These are phyloP conservation scores for Apocrypta bakeri DNA, from an alignment of 1,140 invertebrate species.

Conservation along the genomic window DNA sequence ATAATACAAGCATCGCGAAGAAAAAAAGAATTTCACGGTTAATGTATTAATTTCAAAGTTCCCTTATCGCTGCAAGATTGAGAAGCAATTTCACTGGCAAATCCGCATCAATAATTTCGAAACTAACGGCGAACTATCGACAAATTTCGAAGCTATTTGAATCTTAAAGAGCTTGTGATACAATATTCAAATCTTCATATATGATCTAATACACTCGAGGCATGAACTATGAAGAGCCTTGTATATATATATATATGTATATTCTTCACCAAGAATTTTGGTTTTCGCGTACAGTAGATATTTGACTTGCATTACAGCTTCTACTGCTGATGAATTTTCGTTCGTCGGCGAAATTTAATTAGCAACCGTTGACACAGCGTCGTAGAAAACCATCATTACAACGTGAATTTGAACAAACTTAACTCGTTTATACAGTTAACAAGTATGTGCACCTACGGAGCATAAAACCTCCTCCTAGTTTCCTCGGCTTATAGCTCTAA, in stretches of 20 bases:
- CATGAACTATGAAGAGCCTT: background rate
- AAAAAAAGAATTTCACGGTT: background rate
- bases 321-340: too few relatives aligned
- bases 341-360: background rate
- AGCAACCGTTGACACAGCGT: background rate
- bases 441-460: too few relatives aligned
- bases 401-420: background rate
- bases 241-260: too few relatives aligned
- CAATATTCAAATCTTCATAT: conserved; percentile 9
- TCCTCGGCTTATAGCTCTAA: background rate
- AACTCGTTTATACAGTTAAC: too few relatives aligned
- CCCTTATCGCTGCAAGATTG: too few relatives aligned
- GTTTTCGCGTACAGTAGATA: background rate
- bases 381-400: background rate
- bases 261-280: background rate
- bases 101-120: conserved; percentile 11
- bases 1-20: too few relatives aligned
- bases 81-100: too few relatives aligned
- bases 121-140: background rate
- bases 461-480: background rate
- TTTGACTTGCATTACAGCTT: background rate
- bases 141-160: conserved; percentile 18
- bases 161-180: conserved; percentile 5
- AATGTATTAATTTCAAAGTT: background rate
- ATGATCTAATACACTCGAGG: background rate